phyloP scores from a whole-genome alignment of 2,888 invertebrate species.

The Tetragnatha montana region DNA sequence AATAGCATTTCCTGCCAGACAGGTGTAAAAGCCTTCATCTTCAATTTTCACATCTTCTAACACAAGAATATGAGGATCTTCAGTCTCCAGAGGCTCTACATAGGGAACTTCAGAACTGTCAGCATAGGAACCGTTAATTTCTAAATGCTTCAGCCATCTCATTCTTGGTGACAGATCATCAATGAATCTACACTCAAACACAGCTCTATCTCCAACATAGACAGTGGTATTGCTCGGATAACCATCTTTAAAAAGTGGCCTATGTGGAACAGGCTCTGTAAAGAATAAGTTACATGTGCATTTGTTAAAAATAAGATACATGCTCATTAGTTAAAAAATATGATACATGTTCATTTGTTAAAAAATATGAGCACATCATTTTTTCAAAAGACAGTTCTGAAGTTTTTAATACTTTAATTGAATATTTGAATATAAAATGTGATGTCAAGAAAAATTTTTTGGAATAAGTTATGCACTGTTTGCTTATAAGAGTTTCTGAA shows the following conservation, averaged over 20 bases:
- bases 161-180: conserved; percentile 89
- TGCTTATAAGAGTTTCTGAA: too few species aligned
- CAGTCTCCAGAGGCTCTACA: conserved; percentile 74
- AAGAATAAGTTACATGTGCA: conserved; percentile 74
- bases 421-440: too few species aligned
- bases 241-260: conserved; percentile 86
- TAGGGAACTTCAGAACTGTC: conserved; percentile 74
- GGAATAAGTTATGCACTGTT: too few species aligned
- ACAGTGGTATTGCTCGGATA: conserved; percentile 86
- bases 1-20: conserved; percentile 91
- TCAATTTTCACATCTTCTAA: conserved; percentile 90
- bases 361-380: too few species aligned
- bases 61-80: conserved; percentile 83
- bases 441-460: too few species aligned
- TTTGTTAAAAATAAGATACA: not conserved
- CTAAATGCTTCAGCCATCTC: conserved; percentile 81
- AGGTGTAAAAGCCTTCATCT: conserved; percentile 97
- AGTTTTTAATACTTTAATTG: too few species aligned
- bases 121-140: conserved; percentile 72
- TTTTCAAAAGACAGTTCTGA: not conserved
- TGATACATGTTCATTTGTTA: too few species aligned
- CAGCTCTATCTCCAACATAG: conserved; percentile 83
- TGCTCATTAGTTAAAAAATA: not conserved
- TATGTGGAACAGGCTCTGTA: conserved; percentile 90
- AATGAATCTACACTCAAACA: conserved; percentile 87